These are phyloP conservation scores for Ichneumoninae sp. DNA, from an alignment of 2,888 invertebrate genomes.

Conservation along the genomic window DNA sequence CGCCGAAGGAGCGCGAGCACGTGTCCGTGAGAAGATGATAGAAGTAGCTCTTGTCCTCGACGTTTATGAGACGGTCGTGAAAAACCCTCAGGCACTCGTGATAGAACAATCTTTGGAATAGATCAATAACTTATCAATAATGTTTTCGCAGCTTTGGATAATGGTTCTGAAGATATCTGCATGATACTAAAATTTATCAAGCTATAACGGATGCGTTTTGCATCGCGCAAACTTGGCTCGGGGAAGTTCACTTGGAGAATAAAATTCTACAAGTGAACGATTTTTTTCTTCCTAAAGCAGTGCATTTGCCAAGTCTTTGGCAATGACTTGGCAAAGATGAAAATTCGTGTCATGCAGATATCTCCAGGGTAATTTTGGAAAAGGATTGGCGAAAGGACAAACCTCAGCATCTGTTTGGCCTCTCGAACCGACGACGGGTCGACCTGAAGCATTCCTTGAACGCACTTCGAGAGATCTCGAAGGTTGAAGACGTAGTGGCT, in stretches of 20 bases:
- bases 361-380: too few relatives aligned
- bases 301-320: too few relatives aligned
- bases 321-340: too few relatives aligned
- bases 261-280: too few relatives aligned
- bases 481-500: conserved; percentile 97
- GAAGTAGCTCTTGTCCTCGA: conserved; percentile 93
- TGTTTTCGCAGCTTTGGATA: not conserved
- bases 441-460: conserved; percentile 95
- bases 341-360: too few relatives aligned
- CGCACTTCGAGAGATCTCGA: conserved; percentile 94
- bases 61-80: conserved; percentile 94
- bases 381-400: too few relatives aligned
- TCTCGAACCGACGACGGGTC: conserved; percentile 89
- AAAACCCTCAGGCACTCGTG: conserved; percentile 97
- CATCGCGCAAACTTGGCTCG: too few relatives aligned
- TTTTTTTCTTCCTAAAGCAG: too few relatives aligned
- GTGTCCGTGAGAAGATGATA: conserved; percentile 89
- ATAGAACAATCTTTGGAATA: conserved; percentile 90
- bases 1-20: conserved; percentile 88
- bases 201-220: too few relatives aligned
- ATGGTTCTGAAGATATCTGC: too few relatives aligned
- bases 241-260: too few relatives aligned
- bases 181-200: too few relatives aligned
- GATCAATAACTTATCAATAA: conserved; percentile 22
- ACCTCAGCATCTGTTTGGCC: conserved; percentile 89